These are phyloP conservation scores for Okamejei kenojei DNA, from an alignment of 2,797 vertebrate species.

Conservation along the genomic window DNA sequence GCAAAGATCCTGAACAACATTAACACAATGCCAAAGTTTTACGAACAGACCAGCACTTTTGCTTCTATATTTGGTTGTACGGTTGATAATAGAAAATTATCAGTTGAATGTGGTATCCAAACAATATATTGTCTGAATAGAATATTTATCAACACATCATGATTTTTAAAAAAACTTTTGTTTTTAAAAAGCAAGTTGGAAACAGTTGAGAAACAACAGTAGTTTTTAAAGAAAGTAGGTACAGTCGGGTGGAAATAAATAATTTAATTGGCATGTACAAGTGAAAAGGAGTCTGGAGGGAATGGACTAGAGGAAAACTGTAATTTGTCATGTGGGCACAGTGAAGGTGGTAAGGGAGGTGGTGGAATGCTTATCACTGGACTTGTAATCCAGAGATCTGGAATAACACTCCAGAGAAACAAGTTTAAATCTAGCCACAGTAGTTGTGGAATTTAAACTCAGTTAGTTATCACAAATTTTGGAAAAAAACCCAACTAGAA, in stretches of 20 bases:
- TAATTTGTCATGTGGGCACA: background rate
- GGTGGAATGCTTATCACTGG: too few species aligned
- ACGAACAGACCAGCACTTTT: background rate
- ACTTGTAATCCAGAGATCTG: too few species aligned
- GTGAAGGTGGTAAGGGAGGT: too few species aligned
- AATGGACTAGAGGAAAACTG: background rate
- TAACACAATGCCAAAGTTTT: background rate
- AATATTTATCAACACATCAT: background rate
- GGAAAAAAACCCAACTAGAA: too few species aligned
- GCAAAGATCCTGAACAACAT: background rate
- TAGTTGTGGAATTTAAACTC: too few species aligned
- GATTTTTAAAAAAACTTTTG: background rate
- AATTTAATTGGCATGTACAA: too few species aligned
- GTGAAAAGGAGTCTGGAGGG: background rate
- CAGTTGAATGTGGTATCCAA: background rate
- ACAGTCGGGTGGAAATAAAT: too few species aligned
- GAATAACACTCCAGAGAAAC: too few species aligned
- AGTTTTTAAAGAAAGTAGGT: background rate
- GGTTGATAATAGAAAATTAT: background rate
- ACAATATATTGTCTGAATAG: background rate
- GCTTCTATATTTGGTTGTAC: background rate
- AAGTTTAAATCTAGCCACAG: too few species aligned
- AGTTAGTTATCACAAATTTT: too few species aligned
- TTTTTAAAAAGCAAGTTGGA: background rate
- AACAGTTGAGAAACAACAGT: background rate